Evolutionary conservation across 1,140 invertebrate genomes (phyloP).

Genomic region (Subanguina moxae): DNA sequence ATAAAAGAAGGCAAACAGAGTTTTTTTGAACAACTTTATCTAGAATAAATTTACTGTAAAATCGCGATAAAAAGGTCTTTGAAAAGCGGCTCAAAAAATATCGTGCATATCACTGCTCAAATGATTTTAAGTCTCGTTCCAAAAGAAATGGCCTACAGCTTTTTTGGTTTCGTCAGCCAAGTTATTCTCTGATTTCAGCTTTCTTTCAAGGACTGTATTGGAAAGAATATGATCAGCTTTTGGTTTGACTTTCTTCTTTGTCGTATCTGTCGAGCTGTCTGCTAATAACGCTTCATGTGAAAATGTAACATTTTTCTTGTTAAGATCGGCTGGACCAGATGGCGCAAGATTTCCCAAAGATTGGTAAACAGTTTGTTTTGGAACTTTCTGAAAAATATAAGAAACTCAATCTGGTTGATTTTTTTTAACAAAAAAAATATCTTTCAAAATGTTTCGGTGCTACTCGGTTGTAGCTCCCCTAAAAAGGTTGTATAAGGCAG

Average conservation of each 20-base stretch:
- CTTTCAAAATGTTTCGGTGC: not conserved
- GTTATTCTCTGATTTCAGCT: not conserved
- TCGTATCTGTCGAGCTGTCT: not conserved
- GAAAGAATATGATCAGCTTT: not conserved
- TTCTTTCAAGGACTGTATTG: not conserved
- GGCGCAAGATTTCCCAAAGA: not conserved
- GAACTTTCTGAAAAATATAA: not conserved
- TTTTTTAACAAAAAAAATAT: too few species aligned
- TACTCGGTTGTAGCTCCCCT: too few species aligned
- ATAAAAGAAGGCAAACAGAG: too few species aligned
- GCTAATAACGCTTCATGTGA: not conserved
- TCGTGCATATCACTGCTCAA: too few species aligned
- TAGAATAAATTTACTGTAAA: too few species aligned
- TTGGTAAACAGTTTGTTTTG: not conserved
- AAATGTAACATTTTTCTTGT: not conserved
- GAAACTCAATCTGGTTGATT: too few species aligned
- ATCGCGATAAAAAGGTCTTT: too few species aligned
- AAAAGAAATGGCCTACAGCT: not conserved
- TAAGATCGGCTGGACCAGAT: not conserved
- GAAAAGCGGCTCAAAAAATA: too few species aligned
- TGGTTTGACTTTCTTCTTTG: not conserved
- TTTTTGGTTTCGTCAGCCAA: not conserved
- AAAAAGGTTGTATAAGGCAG: too few species aligned
- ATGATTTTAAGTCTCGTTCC: not conserved
- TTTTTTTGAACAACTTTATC: too few species aligned